phyloP scores from a whole-genome alignment of 1,140 invertebrate species.

The Calosoma granatense region DNA sequence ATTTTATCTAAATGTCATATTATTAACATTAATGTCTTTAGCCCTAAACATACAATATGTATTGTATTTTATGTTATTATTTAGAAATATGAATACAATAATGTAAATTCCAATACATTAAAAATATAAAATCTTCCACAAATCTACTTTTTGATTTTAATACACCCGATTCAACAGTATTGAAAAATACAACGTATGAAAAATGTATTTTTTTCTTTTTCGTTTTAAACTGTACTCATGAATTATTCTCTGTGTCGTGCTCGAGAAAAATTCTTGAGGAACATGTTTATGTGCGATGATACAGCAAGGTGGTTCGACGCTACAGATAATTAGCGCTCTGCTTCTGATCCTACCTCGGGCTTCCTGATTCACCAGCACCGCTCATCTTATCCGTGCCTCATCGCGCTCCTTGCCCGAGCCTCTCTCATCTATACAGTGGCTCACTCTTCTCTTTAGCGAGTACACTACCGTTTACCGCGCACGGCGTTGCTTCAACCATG shows the following conservation, averaged over 20 bases:
- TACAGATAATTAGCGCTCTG: background rate
- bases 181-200: background rate
- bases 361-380: background rate
- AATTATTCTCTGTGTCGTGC: background rate
- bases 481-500: background rate
- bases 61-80: no score
- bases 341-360: constrained; percentile 12
- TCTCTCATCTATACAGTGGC: background rate
- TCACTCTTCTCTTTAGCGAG: no score
- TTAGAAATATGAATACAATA: no score
- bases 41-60: no score
- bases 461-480: no score
- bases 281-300: no score
- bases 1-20: no score
- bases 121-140: no score
- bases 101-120: no score
- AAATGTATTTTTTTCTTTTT: background rate
- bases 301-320: background rate
- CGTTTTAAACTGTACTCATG: background rate
- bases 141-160: background rate
- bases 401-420: background rate
- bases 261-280: no score
- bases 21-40: no score
- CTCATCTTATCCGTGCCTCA: background rate
- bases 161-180: background rate